These are phyloP conservation scores for Mormyrus lacerda DNA, from an alignment of 2,113 vertebrate species.

Conservation along the genomic window DNA sequence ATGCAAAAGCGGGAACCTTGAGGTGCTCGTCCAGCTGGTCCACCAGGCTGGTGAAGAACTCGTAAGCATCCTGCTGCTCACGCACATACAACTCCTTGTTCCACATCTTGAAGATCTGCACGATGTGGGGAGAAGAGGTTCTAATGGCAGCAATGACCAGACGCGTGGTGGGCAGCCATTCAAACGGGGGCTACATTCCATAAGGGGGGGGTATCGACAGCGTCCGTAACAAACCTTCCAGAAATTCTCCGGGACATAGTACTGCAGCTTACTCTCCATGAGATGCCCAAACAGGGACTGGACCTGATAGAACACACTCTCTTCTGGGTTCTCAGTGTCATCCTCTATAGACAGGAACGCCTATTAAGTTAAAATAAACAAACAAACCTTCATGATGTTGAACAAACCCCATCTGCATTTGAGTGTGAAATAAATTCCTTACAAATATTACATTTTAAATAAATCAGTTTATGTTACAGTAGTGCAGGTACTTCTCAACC, in stretches of 20 bases:
- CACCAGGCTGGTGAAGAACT: slow-evolving; percentile 97
- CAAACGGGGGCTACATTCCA: background rate
- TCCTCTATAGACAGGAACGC: slow-evolving; percentile 92
- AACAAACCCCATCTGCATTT: background rate
- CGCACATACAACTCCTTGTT: slow-evolving; percentile 94
- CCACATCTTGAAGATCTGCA: slow-evolving; percentile 99
- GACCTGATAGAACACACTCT: slow-evolving; percentile 95
- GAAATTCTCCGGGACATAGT: slow-evolving; percentile 97
- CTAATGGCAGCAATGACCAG: background rate
- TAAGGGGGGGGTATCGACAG: too few species aligned
- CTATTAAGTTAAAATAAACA: slow-evolving; percentile 46
- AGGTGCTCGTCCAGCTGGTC: slow-evolving; percentile 97
- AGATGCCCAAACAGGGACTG: slow-evolving; percentile 95
- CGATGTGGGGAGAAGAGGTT: background rate
- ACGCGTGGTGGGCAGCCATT: background rate
- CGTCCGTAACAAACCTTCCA: slow-evolving; percentile 77
- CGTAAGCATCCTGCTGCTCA: slow-evolving; percentile 96
- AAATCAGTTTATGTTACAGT: background rate
- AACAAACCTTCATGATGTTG: background rate
- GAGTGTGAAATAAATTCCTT: background rate
- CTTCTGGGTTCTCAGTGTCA: slow-evolving; percentile 91
- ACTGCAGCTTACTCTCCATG: slow-evolving; percentile 98
- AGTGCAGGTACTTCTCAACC: background rate
- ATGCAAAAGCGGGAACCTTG: slow-evolving; percentile 63
- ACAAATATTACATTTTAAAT: background rate